Evolutionary conservation across 2,888 invertebrate species (phyloP), one percentile per base, ranked within the genome.

Genomic region (Noctuana brunneofusca): DNA sequence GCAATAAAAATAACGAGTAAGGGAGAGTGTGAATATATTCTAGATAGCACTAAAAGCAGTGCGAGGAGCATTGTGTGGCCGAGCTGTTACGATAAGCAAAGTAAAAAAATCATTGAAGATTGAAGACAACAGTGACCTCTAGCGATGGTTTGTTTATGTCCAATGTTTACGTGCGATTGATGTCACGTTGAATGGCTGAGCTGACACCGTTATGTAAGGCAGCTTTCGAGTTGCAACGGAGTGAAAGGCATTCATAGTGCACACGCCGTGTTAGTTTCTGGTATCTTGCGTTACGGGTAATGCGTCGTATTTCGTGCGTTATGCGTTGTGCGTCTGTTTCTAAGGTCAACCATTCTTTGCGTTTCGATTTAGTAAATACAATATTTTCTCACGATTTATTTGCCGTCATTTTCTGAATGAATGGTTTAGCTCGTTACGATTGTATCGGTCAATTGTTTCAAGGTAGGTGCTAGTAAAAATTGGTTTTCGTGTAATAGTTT

Each of bases 191-290:
- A 16, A 30, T 20, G 38, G 55, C 41, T 22, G 35, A 57, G 24
- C 43, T 16, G 27, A 12, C 24, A 62, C 62, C 55, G 62, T 62
- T 62, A 62, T 49, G 30, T 62, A 62, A 62, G 49, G 12, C 55
- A 62, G 62, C 60, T 60, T 63, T 71, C 70, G 65, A 63, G 68
- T 64, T 74, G 74, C 74, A 73, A 43, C 52, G 46, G 52, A 70
- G 74, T 72, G 73, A 74, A 72, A 73, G 73, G 73, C 64, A 43
- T 18, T 48, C 56, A 56, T 64, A 64, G 35, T 65, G 63, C 63
- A 64, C 53, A 35, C 48, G 9, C 16, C 24, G 27, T 49, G 32
- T 35, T 2, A n/a, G 35, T 35, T 35, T 35, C n/a, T 0, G n/a
- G 35, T 35, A 68, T 57, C 49, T 63, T 67, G 53, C 55, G 63